Conservation (phyloP, 2,888 invertebrate genomes). For the Tanaodytes sp. region DNA sequence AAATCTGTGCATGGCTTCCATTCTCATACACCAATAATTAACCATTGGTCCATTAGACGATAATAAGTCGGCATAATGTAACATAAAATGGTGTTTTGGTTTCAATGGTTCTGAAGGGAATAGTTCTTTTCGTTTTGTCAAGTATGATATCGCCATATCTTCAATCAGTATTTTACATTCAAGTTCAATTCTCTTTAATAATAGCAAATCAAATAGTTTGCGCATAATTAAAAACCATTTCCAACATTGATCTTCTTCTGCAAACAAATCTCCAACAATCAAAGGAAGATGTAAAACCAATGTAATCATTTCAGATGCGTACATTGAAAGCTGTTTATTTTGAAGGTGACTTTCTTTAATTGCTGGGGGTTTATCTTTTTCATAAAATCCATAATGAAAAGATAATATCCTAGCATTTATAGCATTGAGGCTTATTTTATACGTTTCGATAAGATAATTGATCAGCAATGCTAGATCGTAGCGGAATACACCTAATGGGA, state of each 20-base stretch:
- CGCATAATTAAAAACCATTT: conserved; percentile 36
- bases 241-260: conserved; percentile 31
- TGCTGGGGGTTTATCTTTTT: conserved; percentile 45
- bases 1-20: conserved; percentile 30
- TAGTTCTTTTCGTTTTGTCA: too few relatives aligned
- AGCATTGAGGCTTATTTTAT: conserved; percentile 24
- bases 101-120: too few relatives aligned
- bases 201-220: conserved; percentile 33
- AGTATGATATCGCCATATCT: too few relatives aligned
- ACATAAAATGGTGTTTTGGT: too few relatives aligned
- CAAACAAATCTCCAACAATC: conserved; percentile 40
- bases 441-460: conserved; percentile 23
- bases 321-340: conserved; percentile 31
- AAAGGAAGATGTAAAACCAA: conserved; percentile 30
- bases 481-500: conserved; percentile 37
- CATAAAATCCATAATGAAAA: conserved; percentile 45
- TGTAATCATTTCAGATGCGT: conserved; percentile 50
- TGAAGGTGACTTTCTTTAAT: conserved; percentile 36
- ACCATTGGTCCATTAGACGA: conserved; percentile 34
- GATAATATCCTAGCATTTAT: conserved; percentile 40
- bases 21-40: conserved; percentile 41
- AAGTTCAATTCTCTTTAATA: conserved; percentile 21
- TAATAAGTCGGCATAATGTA: conserved; percentile 36
- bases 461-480: conserved; percentile 47
- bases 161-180: conserved; percentile 12